A percentile compares a stretch with the other conserved stretches of the same genome.
Conservation (phyloP, 2,888 invertebrate species). For the Teleiodes luculella region DNA sequence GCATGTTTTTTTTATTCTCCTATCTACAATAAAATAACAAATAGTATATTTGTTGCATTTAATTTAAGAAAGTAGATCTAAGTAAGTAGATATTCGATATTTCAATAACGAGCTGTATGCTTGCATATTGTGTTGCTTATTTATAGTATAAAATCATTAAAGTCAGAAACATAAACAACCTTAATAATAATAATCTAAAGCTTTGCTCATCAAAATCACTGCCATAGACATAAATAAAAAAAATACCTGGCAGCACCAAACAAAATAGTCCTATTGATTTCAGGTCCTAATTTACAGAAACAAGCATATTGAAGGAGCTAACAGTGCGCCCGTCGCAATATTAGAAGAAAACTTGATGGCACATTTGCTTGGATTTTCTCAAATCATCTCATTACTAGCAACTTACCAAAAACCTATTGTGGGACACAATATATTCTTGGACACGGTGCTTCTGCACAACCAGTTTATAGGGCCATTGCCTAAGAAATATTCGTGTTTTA, state of each 20-base stretch:
- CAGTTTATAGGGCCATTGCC: constrained; percentile 86
- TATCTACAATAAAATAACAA: too few species aligned
- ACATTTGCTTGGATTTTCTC: constrained; percentile 81
- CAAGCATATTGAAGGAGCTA: constrained; percentile 60
- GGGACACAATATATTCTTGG: constrained; percentile 86
- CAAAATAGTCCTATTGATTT: constrained; percentile 27
- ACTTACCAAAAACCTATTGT: constrained; percentile 83
- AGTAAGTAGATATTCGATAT: too few species aligned
- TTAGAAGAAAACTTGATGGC: constrained; percentile 73
- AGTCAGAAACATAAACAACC: too few species aligned
- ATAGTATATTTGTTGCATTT: too few species aligned
- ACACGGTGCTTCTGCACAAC: constrained; percentile 83
- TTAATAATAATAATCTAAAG: too few species aligned
- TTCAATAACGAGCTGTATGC: too few species aligned
- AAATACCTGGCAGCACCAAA: background rate
- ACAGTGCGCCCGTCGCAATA: constrained; percentile 46
- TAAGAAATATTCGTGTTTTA: constrained; percentile 80
- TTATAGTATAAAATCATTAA: too few species aligned
- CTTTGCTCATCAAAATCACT: too few species aligned
- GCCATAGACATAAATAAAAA: background rate
- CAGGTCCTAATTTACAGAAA: constrained; percentile 65
- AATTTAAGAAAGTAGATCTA: too few species aligned
- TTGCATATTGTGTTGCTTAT: too few species aligned
- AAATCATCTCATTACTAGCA: constrained; percentile 80
- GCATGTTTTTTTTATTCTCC: too few species aligned